Evolutionary conservation across 2,797 vertebrate species (phyloP).

Genomic region (Micropoecilia bifurca): DNA sequence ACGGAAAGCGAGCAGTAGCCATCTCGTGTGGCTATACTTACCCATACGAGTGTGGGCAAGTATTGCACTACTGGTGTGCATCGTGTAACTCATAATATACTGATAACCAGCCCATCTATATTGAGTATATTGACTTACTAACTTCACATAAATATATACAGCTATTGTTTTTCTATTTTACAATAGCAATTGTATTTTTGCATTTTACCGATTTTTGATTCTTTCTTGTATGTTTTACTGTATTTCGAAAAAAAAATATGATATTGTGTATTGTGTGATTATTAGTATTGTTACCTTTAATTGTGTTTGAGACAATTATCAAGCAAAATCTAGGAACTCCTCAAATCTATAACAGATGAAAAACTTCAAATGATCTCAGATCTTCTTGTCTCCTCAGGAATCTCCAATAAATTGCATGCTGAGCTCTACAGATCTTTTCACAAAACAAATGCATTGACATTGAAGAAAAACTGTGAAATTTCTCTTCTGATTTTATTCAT

Average conservation of each 20-base stretch:
- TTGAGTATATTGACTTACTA: neutral
- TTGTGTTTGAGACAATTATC: neutral
- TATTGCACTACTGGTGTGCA: neutral
- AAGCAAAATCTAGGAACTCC: neutral
- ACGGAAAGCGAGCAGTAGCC: neutral
- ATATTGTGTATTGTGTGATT: neutral
- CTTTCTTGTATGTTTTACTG: neutral
- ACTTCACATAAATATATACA: neutral
- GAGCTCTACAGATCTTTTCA: neutral
- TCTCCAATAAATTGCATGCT: neutral
- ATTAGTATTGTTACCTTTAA: neutral
- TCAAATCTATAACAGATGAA: neutral
- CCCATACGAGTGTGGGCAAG: neutral
- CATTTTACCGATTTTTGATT: neutral
- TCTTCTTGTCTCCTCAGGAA: neutral
- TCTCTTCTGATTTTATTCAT: neutral
- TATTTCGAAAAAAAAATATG: neutral
- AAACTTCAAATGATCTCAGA: neutral
- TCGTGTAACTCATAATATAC: neutral
- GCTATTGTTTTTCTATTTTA: neutral
- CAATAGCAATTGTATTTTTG: neutral
- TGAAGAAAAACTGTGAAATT: neutral
- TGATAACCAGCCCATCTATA: neutral
- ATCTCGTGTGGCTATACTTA: neutral
- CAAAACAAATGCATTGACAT: neutral